Conservation (phyloP, 2,797 vertebrate species). For the Sebastes hubbsi region DNA sequence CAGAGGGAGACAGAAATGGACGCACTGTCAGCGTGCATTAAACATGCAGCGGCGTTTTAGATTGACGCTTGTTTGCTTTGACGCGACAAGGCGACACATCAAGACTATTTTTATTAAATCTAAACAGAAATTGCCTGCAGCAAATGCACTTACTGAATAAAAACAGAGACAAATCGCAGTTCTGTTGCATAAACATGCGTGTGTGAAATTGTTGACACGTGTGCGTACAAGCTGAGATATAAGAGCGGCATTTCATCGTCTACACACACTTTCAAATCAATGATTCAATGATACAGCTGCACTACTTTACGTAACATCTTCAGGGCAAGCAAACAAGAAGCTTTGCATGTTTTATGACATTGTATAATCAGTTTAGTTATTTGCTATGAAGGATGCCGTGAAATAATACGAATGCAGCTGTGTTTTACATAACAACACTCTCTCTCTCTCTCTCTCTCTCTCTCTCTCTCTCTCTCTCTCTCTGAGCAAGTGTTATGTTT, state of each 20-base stretch:
- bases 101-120: constrained; percentile 2
- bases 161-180: background rate
- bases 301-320: constrained; percentile 5
- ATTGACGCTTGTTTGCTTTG: constrained; percentile 13
- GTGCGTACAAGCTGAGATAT: constrained; percentile 1
- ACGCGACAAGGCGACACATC: constrained; percentile 20
- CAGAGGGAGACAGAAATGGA: background rate
- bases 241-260: background rate
- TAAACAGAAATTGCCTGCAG: background rate
- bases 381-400: background rate
- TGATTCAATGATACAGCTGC: constrained; percentile 11
- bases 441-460: background rate
- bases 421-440: background rate
- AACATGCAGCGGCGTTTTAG: background rate
- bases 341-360: constrained; percentile 28
- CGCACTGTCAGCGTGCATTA: constrained; percentile 11
- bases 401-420: constrained; percentile 1
- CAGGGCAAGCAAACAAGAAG: constrained; percentile 1
- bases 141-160: background rate
- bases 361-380: background rate
- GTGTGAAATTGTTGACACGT: background rate
- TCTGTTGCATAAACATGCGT: background rate
- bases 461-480: background rate
- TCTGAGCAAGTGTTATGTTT: background rate
- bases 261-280: background rate